phyloP scores from a whole-genome alignment of 2,797 vertebrate genomes.

The Sebastes minor region DNA sequence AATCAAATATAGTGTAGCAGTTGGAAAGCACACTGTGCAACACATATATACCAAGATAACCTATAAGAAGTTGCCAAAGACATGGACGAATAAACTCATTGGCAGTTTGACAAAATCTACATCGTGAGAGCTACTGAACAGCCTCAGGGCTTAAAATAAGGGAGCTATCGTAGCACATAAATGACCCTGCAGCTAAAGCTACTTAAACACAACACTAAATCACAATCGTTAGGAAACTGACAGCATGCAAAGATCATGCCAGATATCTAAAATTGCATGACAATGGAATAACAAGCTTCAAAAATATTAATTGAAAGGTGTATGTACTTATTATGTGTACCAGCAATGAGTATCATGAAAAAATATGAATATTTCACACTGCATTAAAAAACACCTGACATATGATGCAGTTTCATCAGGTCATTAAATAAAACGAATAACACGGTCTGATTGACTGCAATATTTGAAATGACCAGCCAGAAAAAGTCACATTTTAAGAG shows the following conservation, averaged over 20 bases:
- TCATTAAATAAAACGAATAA: not conserved
- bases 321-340: not conserved
- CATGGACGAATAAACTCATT: not conserved
- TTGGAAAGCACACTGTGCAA: not conserved
- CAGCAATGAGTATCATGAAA: not conserved
- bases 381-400: not conserved
- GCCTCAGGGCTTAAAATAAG: not conserved
- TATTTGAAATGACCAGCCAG: not conserved
- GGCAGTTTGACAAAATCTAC: constrained; percentile 15
- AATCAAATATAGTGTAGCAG: not conserved
- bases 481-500: not conserved
- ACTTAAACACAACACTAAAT: not conserved
- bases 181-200: not conserved
- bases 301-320: not conserved
- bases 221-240: not conserved
- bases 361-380: not conserved
- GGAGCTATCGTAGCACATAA: not conserved
- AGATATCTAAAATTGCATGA: not conserved
- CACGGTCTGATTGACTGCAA: not conserved
- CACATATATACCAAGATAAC: not conserved
- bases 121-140: not conserved
- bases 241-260: not conserved
- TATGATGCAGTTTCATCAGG: not conserved
- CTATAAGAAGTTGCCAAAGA: not conserved
- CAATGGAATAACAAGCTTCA: not conserved